Evolutionary conservation across 2,888 invertebrate genomes (phyloP).

Genomic region (Pterostichus niger): DNA sequence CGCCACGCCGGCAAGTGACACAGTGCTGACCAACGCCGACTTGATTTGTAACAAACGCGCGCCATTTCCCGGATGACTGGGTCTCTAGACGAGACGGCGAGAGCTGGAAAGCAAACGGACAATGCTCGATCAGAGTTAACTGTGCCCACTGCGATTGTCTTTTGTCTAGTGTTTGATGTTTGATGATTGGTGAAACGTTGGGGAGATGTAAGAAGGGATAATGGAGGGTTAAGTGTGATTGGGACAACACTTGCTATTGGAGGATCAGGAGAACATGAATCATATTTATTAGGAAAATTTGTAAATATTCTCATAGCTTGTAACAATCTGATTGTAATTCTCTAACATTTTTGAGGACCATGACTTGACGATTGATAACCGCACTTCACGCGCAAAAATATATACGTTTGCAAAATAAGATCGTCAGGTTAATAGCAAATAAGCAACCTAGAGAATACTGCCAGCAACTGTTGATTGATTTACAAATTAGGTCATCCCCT

Average conservation of each 20-base stretch:
- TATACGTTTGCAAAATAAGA: too few relatives aligned
- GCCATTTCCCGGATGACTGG: slow-evolving; percentile 71
- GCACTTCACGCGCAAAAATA: too few relatives aligned
- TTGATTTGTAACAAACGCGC: slow-evolving; percentile 72
- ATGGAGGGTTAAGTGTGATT: not conserved
- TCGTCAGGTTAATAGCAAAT: too few relatives aligned
- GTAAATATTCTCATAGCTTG: too few relatives aligned
- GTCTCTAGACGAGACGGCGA: slow-evolving; percentile 67
- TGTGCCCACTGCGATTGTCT: slow-evolving; percentile 27
- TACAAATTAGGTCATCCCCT: too few relatives aligned
- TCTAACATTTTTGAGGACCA: too few relatives aligned
- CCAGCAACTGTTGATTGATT: too few relatives aligned
- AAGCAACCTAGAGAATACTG: too few relatives aligned
- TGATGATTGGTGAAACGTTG: not conserved
- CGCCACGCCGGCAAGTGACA: slow-evolving; percentile 51
- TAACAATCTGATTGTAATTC: too few relatives aligned
- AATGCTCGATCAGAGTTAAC: slow-evolving; percentile 68
- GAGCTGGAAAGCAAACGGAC: not conserved
- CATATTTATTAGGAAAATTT: too few relatives aligned
- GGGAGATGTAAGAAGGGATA: not conserved
- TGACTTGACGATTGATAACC: too few relatives aligned
- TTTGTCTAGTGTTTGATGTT: slow-evolving; percentile 25
- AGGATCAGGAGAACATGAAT: too few relatives aligned
- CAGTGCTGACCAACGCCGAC: slow-evolving; percentile 68
- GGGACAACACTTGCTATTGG: not conserved